phyloP scores from a whole-genome alignment of 2,888 invertebrate genomes.

The Polietes domitor region DNA sequence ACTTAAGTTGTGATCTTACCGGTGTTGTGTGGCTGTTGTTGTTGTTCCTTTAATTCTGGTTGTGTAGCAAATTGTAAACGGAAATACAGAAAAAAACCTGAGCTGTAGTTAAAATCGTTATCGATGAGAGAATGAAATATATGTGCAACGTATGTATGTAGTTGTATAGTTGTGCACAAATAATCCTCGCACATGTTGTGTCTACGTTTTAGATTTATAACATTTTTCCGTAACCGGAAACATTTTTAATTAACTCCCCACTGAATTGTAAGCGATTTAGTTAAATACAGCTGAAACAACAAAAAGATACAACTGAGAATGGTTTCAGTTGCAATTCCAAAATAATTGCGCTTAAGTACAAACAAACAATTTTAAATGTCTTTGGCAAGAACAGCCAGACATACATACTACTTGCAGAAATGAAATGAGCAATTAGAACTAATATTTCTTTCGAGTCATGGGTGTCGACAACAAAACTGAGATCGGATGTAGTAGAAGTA shows the following conservation, averaged over 20 bases:
- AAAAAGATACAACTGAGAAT: constrained; percentile 10
- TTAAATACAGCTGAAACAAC: constrained; percentile 20
- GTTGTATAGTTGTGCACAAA: neutral
- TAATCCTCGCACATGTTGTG: neutral
- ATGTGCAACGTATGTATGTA: neutral
- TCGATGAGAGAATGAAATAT: constrained; percentile 51
- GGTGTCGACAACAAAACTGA: too few species aligned
- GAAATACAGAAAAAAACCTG: constrained; percentile 65
- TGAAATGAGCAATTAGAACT: too few species aligned
- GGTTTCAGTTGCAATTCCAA: constrained; percentile 22
- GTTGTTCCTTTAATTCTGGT: constrained; percentile 2
- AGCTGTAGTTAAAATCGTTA: constrained; percentile 58
- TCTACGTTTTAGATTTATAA: constrained; percentile 57
- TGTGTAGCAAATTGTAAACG: constrained; percentile 64
- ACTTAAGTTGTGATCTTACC: neutral
- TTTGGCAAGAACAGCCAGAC: neutral
- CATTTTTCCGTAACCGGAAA: constrained; percentile 67
- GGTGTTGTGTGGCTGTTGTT: neutral
- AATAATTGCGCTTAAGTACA: constrained; percentile 32
- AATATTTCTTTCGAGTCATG: too few species aligned
- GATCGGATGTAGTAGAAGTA: too few species aligned
- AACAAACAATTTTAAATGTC: neutral
- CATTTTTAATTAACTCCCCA: constrained; percentile 69
- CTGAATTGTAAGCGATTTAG: constrained; percentile 66
- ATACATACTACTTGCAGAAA: too few species aligned